Conservation (phyloP, 2,888 invertebrate species). For the Keiferia lycopersicella region DNA sequence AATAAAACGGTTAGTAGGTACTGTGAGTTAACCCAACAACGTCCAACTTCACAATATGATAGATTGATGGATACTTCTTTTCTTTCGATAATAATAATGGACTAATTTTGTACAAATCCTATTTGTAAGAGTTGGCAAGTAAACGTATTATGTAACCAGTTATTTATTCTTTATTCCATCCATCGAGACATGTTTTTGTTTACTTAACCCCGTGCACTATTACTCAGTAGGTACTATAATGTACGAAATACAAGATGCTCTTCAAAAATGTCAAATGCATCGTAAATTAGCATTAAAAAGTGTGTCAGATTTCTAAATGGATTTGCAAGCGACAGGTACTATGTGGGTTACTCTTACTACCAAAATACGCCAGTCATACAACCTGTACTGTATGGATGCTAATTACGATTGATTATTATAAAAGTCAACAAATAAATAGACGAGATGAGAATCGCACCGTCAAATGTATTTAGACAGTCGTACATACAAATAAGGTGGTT, state of each 20-base stretch:
- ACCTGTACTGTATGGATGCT: slow-evolving; percentile 45
- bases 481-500: too few species aligned
- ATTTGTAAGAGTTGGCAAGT: neutral
- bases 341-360: slow-evolving; percentile 37
- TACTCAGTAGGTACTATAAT: neutral
- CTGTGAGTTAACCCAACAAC: neutral
- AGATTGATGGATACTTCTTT: too few species aligned
- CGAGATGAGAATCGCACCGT: neutral
- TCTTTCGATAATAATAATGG: neutral
- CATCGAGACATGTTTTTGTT: neutral
- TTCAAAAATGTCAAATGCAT: slow-evolving; percentile 29
- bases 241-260: neutral
- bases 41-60: too few species aligned
- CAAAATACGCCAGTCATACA: slow-evolving; percentile 48
- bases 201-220: neutral
- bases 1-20: too few species aligned
- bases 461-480: too few species aligned
- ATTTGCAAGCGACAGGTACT: slow-evolving; percentile 31
- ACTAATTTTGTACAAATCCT: neutral
- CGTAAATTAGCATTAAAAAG: slow-evolving; percentile 20
- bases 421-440: slow-evolving; percentile 32
- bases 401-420: slow-evolving; percentile 42
- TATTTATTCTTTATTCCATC: neutral
- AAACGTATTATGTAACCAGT: neutral
- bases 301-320: slow-evolving; percentile 27